Conservation (phyloP, 2,113 vertebrate genomes). For the Vanacampus margaritifer region DNA sequence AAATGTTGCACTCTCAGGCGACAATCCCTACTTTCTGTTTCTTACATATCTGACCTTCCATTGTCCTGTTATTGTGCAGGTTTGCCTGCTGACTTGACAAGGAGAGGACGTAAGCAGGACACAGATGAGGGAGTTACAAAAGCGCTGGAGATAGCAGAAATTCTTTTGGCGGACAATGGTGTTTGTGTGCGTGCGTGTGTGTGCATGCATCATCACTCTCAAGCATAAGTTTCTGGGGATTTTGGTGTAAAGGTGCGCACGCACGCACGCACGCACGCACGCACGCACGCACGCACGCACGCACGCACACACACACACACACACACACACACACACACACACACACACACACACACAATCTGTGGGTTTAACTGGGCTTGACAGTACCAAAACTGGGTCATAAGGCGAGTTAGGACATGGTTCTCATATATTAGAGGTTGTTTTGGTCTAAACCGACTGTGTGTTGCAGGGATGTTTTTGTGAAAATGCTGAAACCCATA, state of each 20-base stretch:
- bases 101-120: background rate
- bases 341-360: background rate
- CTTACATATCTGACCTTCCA: conserved; percentile 11
- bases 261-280: background rate
- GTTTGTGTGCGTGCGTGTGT: background rate
- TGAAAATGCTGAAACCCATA: background rate
- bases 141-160: conserved; percentile 13
- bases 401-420: conserved; percentile 7
- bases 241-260: background rate
- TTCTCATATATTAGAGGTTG: background rate
- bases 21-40: background rate
- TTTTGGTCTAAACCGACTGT: background rate
- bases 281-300: no score
- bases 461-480: background rate
- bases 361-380: conserved; percentile 8
- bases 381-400: conserved; percentile 14
- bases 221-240: conserved; percentile 8
- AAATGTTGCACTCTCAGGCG: conserved; percentile 8
- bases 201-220: background rate
- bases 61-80: conserved; percentile 9
- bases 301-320: background rate
- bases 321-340: background rate
- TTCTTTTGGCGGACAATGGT: conserved; percentile 13
- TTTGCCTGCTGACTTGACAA: background rate
- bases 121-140: conserved; percentile 19